A percentile compares a stretch with the other conserved stretches of the same genome.
phyloP scores from a whole-genome alignment of 2,113 vertebrate genomes.

The Ondatra zibethicus region DNA sequence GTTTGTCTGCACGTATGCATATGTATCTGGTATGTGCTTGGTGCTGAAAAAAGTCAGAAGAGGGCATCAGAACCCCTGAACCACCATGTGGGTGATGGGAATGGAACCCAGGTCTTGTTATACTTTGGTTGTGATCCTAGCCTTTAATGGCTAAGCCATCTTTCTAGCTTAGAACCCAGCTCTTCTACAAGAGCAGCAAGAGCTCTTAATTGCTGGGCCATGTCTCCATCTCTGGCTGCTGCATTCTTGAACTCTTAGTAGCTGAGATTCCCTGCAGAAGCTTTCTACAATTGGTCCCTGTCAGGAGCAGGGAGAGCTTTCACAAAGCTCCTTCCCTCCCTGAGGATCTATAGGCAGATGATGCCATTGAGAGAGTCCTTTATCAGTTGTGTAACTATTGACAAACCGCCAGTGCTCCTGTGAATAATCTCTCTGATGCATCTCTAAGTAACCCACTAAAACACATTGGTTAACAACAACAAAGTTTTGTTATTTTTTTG shows the following conservation, averaged over 20 bases:
- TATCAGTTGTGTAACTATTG: no score
- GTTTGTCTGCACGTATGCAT: neutral
- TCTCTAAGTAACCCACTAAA: neutral
- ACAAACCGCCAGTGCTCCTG: neutral
- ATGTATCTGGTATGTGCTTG: neutral
- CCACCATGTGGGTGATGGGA: neutral
- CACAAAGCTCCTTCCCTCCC: no score
- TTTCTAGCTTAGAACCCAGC: neutral
- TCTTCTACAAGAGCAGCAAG: neutral
- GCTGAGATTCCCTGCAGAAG: neutral
- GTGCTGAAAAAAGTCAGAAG: neutral
- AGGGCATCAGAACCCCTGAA: neutral
- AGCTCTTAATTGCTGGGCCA: neutral
- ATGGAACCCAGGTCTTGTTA: neutral
- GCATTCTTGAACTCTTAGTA: neutral
- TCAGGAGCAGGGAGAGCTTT: neutral
- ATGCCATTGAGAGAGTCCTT: no score
- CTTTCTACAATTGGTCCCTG: neutral
- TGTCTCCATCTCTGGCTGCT: neutral
- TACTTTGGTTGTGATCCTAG: no score
- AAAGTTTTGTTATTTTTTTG: neutral
- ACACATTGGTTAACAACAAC: neutral
- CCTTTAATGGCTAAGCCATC: no score
- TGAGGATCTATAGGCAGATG: no score
- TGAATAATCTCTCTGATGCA: neutral